Conservation (phyloP, 1,140 invertebrate species). For the Zaprionus ghesquierei region DNA sequence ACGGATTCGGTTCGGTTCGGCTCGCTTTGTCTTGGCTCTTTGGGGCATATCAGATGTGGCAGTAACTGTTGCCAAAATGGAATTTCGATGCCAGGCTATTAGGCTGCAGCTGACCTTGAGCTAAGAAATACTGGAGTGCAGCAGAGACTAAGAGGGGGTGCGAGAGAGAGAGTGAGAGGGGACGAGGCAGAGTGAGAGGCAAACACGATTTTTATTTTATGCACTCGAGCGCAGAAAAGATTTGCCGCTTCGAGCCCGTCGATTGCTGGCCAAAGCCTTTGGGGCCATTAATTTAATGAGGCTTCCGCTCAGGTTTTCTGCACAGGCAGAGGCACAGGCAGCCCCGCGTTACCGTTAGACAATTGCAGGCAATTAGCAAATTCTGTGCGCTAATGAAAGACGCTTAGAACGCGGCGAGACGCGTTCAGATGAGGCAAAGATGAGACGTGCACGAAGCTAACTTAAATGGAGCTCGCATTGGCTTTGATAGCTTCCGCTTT, state of each 20-base stretch:
- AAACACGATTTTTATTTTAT: background rate
- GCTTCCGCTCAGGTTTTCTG: conserved; percentile 14
- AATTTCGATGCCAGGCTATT: conserved; percentile 9
- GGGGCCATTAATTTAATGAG: conserved; percentile 48
- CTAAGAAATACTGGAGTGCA: background rate
- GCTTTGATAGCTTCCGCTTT: conserved; percentile 75
- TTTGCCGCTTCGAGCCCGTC: background rate
- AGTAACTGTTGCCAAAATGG: conserved; percentile 28
- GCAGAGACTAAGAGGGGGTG: background rate
- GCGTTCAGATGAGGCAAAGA: no score
- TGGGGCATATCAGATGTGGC: conserved; percentile 46
- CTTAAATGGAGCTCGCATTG: conserved; percentile 47
- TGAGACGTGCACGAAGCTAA: conserved; percentile 8
- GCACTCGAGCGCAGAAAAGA: conserved; percentile 6
- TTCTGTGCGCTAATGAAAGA: conserved; percentile 45
- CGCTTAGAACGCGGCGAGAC: conserved; percentile 1
- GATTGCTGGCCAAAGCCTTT: background rate
- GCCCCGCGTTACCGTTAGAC: conserved; percentile 19
- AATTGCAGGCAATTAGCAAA: conserved; percentile 76
- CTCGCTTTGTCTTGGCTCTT: conserved; percentile 14
- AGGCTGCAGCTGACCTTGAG: conserved; percentile 41
- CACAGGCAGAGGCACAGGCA: background rate
- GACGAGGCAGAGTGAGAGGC: background rate
- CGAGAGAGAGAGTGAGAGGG: background rate
- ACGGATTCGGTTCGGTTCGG: background rate